Evolutionary conservation across 2,888 invertebrate species (phyloP).

Genomic region (Listrodromus nycthemerus): DNA sequence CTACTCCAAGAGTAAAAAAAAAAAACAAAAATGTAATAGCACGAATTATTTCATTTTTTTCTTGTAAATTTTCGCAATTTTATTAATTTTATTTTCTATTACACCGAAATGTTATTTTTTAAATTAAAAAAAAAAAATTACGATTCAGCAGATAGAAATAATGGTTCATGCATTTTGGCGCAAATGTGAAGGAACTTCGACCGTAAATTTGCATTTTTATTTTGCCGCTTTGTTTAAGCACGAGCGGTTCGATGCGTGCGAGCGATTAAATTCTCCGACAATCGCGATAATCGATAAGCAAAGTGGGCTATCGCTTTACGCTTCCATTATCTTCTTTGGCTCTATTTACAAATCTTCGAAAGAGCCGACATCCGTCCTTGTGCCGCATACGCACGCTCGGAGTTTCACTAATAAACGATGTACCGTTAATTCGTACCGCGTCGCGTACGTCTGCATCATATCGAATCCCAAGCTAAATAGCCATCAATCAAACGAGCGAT

Average conservation of each 20-base stretch:
- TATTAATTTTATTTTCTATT: too few relatives aligned
- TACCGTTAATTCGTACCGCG: constrained; percentile 46
- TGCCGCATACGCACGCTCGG: not conserved
- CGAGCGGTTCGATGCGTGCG: not conserved
- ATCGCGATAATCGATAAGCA: constrained; percentile 69
- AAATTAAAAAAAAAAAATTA: too few relatives aligned
- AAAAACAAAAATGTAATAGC: not conserved
- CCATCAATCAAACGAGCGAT: constrained; percentile 75
- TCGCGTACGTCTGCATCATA: constrained; percentile 62
- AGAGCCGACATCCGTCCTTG: constrained; percentile 67
- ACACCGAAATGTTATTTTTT: too few relatives aligned
- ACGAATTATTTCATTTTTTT: not conserved
- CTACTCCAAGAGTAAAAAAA: not conserved
- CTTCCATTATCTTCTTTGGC: constrained; percentile 45
- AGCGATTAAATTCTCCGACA: not conserved
- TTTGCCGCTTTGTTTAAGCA: not conserved
- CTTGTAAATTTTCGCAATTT: too few relatives aligned
- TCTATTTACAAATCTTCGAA: constrained; percentile 56
- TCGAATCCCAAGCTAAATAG: constrained; percentile 72
- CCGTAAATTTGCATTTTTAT: not conserved
- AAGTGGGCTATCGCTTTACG: constrained; percentile 66
- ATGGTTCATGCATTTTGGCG: not conserved
- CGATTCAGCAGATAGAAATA: too few relatives aligned
- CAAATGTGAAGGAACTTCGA: not conserved
- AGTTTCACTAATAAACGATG: constrained; percentile 9